Base-by-base conservation (phyloP, 2,113 vertebrate species). In the Seriola aureovittata region DNA sequence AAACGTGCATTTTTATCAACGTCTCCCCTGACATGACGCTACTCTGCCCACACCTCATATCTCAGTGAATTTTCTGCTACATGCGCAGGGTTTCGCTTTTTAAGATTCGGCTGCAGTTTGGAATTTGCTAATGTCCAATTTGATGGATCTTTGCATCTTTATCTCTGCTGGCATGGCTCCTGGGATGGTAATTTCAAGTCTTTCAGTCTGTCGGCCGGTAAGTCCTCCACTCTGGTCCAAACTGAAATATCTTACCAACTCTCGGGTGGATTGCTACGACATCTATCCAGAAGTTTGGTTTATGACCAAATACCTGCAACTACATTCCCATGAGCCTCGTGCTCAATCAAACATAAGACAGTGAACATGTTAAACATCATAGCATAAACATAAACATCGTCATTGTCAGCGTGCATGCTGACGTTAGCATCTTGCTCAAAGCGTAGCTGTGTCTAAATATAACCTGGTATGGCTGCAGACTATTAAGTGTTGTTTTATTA, bases 21-120 rank as follows among this genome's bases (percentile, higher is more conserved):
- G n/a, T 57, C 23, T 32, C 50, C 44, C 29, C 25, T n/a, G 69
- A 66, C 52, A 36, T 69, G 48, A 75, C 23, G 32, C 40, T 65
- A 16, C 34, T 71, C 52, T 9, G 63, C 32, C 34, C 66, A 65
- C 38, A 75, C 77, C 70, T 90, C 63, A 67, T 62, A 65, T 64
- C 62, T 81, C 38, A 46, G 8, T 5, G 58, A 60, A 67, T 17
- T 11, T 29, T 72, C 34, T 66, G 23, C 36, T 42, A 32, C n/a
- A 40, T 1, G 11, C 17, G 3, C 23, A 25, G 57, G 16, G 11
- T 46, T 9, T 12, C 3, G 50, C 21, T 19, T 64, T 57, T 46
- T 70, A 17, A 23, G 54, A 38, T 17, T 8, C 5, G 0, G 54
- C 8, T 40, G 16, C 29, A 52, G 42, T 19, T 40, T 54, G 9